Base-by-base conservation (phyloP, 2,888 invertebrate genomes). In the Villa cingulata region DNA sequence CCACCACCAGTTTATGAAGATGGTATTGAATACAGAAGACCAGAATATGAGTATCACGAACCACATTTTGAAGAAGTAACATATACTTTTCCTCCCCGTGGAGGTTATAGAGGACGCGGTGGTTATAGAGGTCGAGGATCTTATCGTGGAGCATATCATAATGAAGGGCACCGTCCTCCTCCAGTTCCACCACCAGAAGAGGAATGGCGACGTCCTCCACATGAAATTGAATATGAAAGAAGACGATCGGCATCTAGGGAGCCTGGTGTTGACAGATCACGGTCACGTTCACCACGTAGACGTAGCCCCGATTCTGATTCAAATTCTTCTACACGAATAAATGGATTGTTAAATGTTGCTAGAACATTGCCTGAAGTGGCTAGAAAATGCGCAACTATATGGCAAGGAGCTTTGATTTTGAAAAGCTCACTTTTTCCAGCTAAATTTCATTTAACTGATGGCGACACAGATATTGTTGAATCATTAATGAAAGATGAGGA, bases 361-460 rank as follows among this genome's bases (percentile, higher is more conserved):
- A 74, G 87, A 42, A 88, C 86, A 5, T 70, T 91, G 16, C 78
- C 86, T 1, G 91, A 91, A 64, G 83, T 90, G n/a, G 86, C 88
- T 0, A 76, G 87, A 43, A 88, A 87, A 67, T 86, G 86, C 49
- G 77, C 80, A 14, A 86, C 86, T 1, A 77, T 86, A 17, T 97
- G 96, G 96, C 89, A 90, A 65, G 96, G 96, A 16, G 91, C 92
- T 12, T 72, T 97, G n/a, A 91, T 95, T 51, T 72, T 97, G 42
- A 97, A 97, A 66, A 95, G 91, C 63, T 95, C 92, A 16, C 74
- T 92, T 5, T 97, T 95, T 67, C 92, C 94, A 38, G 88, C 94
- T 7, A 90, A 94, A 62, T 88, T 96, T 68, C 92, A 96, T 70
- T 74, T 90, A 46, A 89, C 91, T 36, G 91, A 89, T 66, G 96